Conservation (phyloP, 2,797 vertebrate genomes). For the Acanthiza pusilla region DNA sequence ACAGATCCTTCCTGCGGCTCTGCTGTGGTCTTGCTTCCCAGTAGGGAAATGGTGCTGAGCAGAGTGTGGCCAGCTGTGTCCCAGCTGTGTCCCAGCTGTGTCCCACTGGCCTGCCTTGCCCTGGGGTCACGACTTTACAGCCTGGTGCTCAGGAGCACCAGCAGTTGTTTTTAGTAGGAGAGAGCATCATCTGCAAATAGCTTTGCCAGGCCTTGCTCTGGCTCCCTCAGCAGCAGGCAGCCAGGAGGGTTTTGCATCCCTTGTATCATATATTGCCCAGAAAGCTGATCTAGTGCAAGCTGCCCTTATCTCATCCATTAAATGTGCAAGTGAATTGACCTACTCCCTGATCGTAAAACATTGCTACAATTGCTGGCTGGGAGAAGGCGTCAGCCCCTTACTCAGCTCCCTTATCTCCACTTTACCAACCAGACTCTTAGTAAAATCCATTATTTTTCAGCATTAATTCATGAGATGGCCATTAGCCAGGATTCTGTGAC, state of each 20-base stretch:
- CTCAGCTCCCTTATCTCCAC: constrained; percentile 12
- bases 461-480: constrained; percentile 10
- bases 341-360: neutral
- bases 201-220: neutral
- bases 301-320: constrained; percentile 41
- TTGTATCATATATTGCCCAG: neutral
- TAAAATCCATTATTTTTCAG: constrained; percentile 33
- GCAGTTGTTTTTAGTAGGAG: neutral
- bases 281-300: constrained; percentile 24
- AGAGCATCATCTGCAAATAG: neutral
- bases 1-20: neutral
- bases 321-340: constrained; percentile 11
- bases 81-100: neutral
- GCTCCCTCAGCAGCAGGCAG: neutral
- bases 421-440: constrained; percentile 16
- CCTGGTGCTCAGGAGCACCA: neutral
- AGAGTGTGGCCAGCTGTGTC: neutral
- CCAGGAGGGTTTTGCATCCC: neutral
- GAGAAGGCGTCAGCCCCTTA: neutral
- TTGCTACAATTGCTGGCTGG: neutral
- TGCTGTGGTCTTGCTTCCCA: neutral
- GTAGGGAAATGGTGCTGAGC: neutral
- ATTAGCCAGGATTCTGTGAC: neutral
- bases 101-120: neutral
- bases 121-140: neutral